Evolutionary conservation across 2,888 invertebrate genomes (phyloP), one percentile per base, ranked within the genome.

Genomic region (Hydrotaea diabolus): DNA sequence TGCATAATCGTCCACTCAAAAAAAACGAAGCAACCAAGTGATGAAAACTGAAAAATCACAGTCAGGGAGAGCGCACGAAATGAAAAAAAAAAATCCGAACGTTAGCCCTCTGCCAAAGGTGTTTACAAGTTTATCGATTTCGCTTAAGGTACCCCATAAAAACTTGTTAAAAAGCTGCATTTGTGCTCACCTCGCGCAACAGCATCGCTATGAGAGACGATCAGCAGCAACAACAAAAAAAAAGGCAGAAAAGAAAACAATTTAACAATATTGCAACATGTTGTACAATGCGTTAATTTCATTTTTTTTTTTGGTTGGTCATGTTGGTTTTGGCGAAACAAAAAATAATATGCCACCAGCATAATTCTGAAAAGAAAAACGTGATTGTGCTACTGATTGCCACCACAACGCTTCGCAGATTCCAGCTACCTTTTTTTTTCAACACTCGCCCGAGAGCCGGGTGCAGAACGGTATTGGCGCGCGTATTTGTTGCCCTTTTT

Each of bases 81-180:
- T 2, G 73, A 59, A 36, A 0, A 57, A 46, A 80, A 83, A 74
- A 77, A 59, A n/a, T 11, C 2, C 43, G 19, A 69, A 69, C 69
- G 46, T 26, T 21, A 73, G 77, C 36, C 36, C 62, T 74, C 64
- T 66, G 72, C 74, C 72, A 82, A 85, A 85, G 85, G 85, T 85
- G 85, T 85, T 85, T 85, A 85, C 85, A 85, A 85, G 85, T 85
- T 85, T 85, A 85, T 85, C 85, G 85, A 79, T 85, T 81, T 85
- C 82, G 85, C 76, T 79, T 79, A 19, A 5, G 19, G 7, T 31
- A 15, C 62, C 11, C 15, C 39, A 62, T 76, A 85, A 85, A 85
- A 85, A 85, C 85, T 85, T 85, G 82, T 85, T 85, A 85, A 85
- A 85, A 85, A 77, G 82, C 74, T 82, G 85, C 36, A 69, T 49